phyloP scores from a whole-genome alignment of 2,113 vertebrate species.

The Coregonus clupeaformis region DNA sequence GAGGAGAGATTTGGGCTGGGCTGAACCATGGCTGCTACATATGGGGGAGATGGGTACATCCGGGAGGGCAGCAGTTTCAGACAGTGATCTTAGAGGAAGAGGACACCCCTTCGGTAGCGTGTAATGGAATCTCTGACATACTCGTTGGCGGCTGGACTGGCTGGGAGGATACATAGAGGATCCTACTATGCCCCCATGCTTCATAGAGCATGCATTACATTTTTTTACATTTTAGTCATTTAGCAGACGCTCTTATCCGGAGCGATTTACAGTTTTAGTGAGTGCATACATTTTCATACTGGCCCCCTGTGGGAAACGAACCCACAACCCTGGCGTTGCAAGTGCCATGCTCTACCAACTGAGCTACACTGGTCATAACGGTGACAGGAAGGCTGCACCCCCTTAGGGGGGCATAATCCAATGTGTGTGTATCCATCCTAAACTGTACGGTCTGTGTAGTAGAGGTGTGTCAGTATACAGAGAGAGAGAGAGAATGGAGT shows the following conservation, averaged over 20 bases:
- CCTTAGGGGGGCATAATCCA: constrained; percentile 40
- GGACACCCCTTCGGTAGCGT: background rate
- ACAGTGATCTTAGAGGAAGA: background rate
- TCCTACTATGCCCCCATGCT: background rate
- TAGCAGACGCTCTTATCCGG: too few species aligned
- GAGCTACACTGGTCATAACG: constrained; percentile 36
- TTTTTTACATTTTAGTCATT: too few species aligned
- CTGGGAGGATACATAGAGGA: background rate
- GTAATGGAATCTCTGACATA: background rate
- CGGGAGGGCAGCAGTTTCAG: background rate
- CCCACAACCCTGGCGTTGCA: too few species aligned
- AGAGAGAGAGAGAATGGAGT: constrained; percentile 22
- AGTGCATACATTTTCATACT: too few species aligned
- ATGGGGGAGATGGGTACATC: constrained; percentile 2
- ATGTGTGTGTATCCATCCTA: constrained; percentile 30
- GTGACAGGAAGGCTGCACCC: constrained; percentile 1
- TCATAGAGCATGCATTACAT: constrained; percentile 18
- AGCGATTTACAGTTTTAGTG: too few species aligned
- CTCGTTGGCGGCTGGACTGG: background rate
- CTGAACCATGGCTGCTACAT: constrained; percentile 3
- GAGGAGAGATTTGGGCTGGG: constrained; percentile 11
- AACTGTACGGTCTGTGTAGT: constrained; percentile 5
- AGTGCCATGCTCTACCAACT: too few species aligned
- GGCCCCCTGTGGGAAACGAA: too few species aligned
- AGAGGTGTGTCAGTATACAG: constrained; percentile 31